Evolutionary conservation across 30 jellyfish, hydroid and myxozoan species (phyloP).

Genomic region (Mastigias papua): DNA sequence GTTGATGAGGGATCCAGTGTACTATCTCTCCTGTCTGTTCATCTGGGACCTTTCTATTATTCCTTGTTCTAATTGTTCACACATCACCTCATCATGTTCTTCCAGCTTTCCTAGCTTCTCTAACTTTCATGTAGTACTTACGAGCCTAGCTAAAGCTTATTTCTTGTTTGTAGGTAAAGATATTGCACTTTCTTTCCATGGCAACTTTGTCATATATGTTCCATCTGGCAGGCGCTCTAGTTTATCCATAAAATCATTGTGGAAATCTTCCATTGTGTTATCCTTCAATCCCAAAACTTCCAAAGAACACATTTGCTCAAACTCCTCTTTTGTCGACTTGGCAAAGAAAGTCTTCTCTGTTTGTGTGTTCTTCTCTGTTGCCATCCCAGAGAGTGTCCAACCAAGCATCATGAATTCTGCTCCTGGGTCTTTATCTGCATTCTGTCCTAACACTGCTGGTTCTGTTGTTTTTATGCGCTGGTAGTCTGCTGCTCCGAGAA

Average conservation of each 20-base stretch:
- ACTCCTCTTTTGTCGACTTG: constrained; percentile 23
- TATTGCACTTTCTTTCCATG: constrained; percentile 52
- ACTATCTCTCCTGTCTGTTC: constrained; percentile 67
- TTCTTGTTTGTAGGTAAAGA: constrained; percentile 50
- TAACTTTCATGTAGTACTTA: constrained; percentile 49
- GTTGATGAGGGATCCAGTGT: constrained; percentile 81
- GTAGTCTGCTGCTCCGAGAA: no score
- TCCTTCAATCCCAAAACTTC: constrained; percentile 55
- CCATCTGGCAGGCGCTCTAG: constrained; percentile 65
- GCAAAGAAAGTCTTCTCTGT: no score
- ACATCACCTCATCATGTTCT: constrained; percentile 67
- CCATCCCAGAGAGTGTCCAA: no score
- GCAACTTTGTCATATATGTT: constrained; percentile 44
- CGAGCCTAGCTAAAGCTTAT: constrained; percentile 57
- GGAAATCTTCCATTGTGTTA: constrained; percentile 28
- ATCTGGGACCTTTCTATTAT: constrained; percentile 74
- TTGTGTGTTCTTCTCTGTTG: constrained; percentile 25
- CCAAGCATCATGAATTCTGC: no score
- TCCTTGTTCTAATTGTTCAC: constrained; percentile 74
- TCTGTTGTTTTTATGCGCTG: no score
- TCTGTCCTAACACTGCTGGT: constrained; percentile 74
- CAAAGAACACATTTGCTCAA: constrained; percentile 40
- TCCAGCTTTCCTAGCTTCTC: constrained; percentile 62
- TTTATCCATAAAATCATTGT: constrained; percentile 41
- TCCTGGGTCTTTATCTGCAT: no score